Percentiles rank a stretch among this genome's conserved stretches.
Evolutionary conservation across 1,140 invertebrate genomes (phyloP).

Genomic region (Holotrichia oblita): DNA sequence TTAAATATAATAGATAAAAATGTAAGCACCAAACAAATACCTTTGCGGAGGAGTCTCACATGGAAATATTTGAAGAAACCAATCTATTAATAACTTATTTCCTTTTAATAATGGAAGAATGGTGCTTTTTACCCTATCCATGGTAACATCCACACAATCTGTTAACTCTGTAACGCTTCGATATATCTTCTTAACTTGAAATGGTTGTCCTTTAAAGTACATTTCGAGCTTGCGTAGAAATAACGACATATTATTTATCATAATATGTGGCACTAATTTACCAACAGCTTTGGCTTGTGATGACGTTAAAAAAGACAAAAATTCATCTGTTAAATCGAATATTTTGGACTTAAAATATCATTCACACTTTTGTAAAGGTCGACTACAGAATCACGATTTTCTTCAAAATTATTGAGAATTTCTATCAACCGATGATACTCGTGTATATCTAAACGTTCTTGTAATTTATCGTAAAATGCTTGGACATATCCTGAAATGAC

Average conservation of each 20-base stretch:
- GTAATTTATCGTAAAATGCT: conserved; percentile 67
- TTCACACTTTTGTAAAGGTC: conserved; percentile 75
- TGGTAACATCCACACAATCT: conserved; percentile 68
- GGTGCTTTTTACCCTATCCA: conserved; percentile 70
- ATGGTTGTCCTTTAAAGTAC: conserved; percentile 72
- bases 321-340: conserved; percentile 80
- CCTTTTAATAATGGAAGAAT: conserved; percentile 80
- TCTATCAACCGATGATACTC: conserved; percentile 72
- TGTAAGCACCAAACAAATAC: conserved; percentile 57
- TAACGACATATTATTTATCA: conserved; percentile 73
- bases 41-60: conserved; percentile 76
- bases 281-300: conserved; percentile 80
- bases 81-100: conserved; percentile 78
- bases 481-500: conserved; percentile 65
- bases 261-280: conserved; percentile 78
- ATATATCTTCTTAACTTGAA: conserved; percentile 78
- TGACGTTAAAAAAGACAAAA: conserved; percentile 80
- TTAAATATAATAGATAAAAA: too few species aligned
- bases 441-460: conserved; percentile 62
- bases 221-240: conserved; percentile 76
- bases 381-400: conserved; percentile 64
- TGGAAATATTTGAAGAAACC: conserved; percentile 80
- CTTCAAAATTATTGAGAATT: conserved; percentile 65
- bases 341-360: conserved; percentile 69
- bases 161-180: conserved; percentile 72